Percentiles rank a stretch among this genome's conserved stretches.
phyloP scores from a whole-genome alignment of 2,888 invertebrate species.

The Anarsia innoxiella region DNA sequence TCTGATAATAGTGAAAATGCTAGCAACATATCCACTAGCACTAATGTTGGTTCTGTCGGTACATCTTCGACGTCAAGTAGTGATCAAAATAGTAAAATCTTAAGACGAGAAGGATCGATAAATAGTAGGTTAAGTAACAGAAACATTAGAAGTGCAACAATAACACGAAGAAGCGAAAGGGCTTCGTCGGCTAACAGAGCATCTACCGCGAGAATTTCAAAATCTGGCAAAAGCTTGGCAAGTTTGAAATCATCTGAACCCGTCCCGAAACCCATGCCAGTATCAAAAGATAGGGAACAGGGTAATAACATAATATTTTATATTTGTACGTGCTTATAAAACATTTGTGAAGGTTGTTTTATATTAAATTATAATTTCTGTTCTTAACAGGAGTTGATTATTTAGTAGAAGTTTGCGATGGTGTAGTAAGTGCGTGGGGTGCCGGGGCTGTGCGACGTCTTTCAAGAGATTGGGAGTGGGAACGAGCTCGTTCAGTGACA shows the following conservation, averaged over 20 bases:
- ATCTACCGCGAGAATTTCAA: conserved; percentile 76
- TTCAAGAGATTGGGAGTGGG: conserved; percentile 86
- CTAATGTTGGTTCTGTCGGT: conserved; percentile 57
- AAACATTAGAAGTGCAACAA: conserved; percentile 69
- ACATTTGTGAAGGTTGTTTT: not conserved
- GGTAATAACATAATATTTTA: too few relatives aligned
- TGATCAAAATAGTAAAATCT: conserved; percentile 53
- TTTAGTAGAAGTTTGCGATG: conserved; percentile 89
- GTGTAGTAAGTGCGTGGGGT: conserved; percentile 89
- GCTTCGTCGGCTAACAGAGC: conserved; percentile 74
- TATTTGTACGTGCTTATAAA: too few relatives aligned
- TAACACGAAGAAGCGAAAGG: conserved; percentile 57
- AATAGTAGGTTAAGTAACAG: conserved; percentile 52
- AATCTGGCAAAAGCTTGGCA: conserved; percentile 67
- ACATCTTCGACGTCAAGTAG: conserved; percentile 67
- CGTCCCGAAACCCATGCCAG: conserved; percentile 61
- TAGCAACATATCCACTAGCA: conserved; percentile 61
- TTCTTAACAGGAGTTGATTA: conserved; percentile 85
- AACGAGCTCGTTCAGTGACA: conserved; percentile 85
- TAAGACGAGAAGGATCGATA: conserved; percentile 55
- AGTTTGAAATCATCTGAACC: conserved; percentile 67
- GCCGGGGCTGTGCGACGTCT: conserved; percentile 90
- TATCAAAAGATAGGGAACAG: conserved; percentile 81
- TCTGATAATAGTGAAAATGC: conserved; percentile 58
- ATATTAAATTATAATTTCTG: conserved; percentile 7